These are phyloP conservation scores for Dicyrtomina minuta DNA, from an alignment of 2,888 invertebrate species.

Conservation along the genomic window DNA sequence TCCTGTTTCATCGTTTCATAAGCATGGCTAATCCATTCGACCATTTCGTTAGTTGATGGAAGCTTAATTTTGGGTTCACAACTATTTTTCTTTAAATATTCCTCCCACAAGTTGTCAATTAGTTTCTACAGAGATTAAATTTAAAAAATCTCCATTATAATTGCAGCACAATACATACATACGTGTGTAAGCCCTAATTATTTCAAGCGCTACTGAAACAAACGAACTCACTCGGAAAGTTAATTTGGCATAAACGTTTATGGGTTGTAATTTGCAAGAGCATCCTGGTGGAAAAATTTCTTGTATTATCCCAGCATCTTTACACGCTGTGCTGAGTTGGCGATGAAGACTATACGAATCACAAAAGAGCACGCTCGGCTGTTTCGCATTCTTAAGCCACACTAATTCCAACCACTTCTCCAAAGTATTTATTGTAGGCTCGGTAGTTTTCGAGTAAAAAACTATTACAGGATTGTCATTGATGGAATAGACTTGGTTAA, in stretches of 20 bases:
- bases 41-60: slow-evolving; percentile 50
- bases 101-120: slow-evolving; percentile 48
- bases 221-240: slow-evolving; percentile 47
- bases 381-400: slow-evolving; percentile 37
- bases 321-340: slow-evolving; percentile 26
- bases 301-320: slow-evolving; percentile 17
- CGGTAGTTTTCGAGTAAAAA: slow-evolving; percentile 43
- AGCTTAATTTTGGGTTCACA: slow-evolving; percentile 42
- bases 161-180: too few species aligned
- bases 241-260: slow-evolving; percentile 43
- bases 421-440: slow-evolving; percentile 37
- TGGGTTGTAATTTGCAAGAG: slow-evolving; percentile 52
- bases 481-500: slow-evolving; percentile 41
- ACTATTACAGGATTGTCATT: slow-evolving; percentile 44
- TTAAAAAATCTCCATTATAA: background rate
- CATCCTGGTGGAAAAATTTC: slow-evolving; percentile 51
- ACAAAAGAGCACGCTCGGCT: slow-evolving; percentile 44
- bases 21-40: slow-evolving; percentile 50
- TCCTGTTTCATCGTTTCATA: slow-evolving; percentile 33
- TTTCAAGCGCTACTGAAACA: too few species aligned
- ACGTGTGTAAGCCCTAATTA: background rate
- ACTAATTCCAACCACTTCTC: slow-evolving; percentile 48
- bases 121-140: slow-evolving; percentile 39
- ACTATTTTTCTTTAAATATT: slow-evolving; percentile 38
- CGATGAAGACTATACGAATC: slow-evolving; percentile 52